Conservation (phyloP, 2,797 vertebrate species). For the Benthosema pterotum region DNA sequence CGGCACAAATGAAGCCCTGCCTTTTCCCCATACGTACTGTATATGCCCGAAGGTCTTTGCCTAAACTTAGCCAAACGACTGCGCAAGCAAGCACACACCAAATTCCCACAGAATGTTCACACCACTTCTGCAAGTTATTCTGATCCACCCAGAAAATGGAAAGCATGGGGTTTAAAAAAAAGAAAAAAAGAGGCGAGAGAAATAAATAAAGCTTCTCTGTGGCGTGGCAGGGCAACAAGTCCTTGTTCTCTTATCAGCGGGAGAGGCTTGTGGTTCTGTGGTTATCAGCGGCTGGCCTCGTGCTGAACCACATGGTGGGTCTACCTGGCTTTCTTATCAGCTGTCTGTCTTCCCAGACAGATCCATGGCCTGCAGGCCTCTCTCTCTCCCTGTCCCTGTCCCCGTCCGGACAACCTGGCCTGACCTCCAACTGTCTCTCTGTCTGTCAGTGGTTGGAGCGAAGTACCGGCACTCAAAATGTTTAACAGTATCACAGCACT, state of each 20-base stretch:
- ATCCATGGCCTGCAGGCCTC: conserved; percentile 71
- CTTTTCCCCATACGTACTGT: no score
- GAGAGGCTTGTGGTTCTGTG: conserved; percentile 67
- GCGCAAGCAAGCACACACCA: no score
- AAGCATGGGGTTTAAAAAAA: conserved; percentile 2
- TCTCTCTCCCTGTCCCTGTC: no score
- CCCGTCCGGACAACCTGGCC: conserved; percentile 42
- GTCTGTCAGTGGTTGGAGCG: not conserved
- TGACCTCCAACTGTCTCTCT: conserved; percentile 49
- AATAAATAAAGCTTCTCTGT: conserved; percentile 61
- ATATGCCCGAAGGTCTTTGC: no score
- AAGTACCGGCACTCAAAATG: no score
- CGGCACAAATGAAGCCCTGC: no score
- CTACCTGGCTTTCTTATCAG: conserved; percentile 77
- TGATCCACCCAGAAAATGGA: not conserved
- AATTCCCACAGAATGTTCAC: no score
- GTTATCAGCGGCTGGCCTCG: conserved; percentile 73
- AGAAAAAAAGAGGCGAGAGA: not conserved
- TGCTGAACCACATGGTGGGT: conserved; percentile 59
- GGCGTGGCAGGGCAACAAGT: conserved; percentile 69
- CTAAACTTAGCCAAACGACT: no score
- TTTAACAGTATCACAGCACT: no score
- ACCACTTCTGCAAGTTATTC: no score
- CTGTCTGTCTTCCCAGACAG: conserved; percentile 66
- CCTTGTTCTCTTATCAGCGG: conserved; percentile 75